phyloP scores from a whole-genome alignment of 1,140 invertebrate genomes.

The Aphelenchoides avenae region DNA sequence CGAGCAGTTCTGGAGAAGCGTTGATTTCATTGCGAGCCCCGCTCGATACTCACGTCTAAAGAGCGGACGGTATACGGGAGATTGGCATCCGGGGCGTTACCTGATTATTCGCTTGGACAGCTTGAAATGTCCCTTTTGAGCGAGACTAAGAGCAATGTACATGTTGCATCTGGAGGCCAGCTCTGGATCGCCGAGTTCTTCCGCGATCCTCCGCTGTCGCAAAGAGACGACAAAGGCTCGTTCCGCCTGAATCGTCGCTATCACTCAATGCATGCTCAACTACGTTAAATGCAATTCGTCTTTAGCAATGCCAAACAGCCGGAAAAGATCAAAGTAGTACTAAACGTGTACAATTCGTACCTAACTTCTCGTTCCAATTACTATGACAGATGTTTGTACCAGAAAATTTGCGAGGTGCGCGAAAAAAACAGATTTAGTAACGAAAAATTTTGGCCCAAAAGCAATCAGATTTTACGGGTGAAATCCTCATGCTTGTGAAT shows the following conservation, averaged over 20 bases:
- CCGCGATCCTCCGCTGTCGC: slow-evolving; percentile 10
- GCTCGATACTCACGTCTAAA: slow-evolving; percentile 8
- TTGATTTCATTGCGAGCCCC: slow-evolving; percentile 3
- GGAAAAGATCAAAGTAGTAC: too few species aligned
- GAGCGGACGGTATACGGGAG: not conserved
- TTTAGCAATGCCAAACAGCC: too few species aligned
- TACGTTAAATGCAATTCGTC: too few species aligned
- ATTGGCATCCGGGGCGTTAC: slow-evolving; percentile 1
- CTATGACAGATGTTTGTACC: not conserved
- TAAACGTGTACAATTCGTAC: too few species aligned
- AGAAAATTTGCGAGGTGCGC: not conserved
- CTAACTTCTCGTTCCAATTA: too few species aligned
- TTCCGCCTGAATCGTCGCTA: slow-evolving; percentile 29
- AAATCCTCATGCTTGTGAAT: too few species aligned
- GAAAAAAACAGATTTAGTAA: too few species aligned
- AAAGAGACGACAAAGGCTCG: slow-evolving; percentile 12
- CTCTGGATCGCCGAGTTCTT: slow-evolving; percentile 14
- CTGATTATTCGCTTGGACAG: slow-evolving; percentile 15
- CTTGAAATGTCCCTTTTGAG: slow-evolving; percentile 15
- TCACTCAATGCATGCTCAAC: too few species aligned
- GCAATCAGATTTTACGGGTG: too few species aligned
- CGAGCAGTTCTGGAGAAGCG: slow-evolving; percentile 16
- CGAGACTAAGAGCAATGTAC: slow-evolving; percentile 21
- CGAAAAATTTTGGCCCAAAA: too few species aligned
- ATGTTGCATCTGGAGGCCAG: slow-evolving; percentile 14